Evolutionary conservation across 2,113 vertebrate species (phyloP).

Genomic region (Galemys pyrenaicus): DNA sequence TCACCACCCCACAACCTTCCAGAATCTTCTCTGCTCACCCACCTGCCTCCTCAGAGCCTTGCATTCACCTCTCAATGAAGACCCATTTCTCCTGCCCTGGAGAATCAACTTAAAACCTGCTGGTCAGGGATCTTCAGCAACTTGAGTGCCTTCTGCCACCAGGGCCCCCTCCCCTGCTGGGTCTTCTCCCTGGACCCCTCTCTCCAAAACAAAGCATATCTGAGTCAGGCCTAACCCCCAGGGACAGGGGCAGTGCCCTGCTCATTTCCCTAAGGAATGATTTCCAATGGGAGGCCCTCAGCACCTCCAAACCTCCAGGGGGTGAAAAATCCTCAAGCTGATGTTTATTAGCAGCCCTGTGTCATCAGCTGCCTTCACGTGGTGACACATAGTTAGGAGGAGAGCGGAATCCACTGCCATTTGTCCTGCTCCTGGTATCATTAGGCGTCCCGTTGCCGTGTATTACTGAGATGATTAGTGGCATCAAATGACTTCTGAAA

Average conservation of each 20-base stretch:
- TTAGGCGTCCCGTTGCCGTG: conserved; percentile 77
- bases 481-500: conserved; percentile 88
- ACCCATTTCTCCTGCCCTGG: neutral
- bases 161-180: neutral
- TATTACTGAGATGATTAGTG: conserved; percentile 85
- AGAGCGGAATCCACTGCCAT: conserved; percentile 72
- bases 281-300: neutral
- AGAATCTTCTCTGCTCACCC: rapidly evolving
- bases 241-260: rapidly evolving
- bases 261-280: conserved; percentile 11
- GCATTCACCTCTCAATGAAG: neutral
- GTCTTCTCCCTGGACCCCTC: rapidly evolving
- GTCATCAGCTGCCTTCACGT: neutral
- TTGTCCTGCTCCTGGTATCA: conserved; percentile 83
- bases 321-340: conserved; percentile 23
- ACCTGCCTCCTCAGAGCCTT: neutral
- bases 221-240: neutral
- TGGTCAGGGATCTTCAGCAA: neutral
- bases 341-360: conserved; percentile 76
- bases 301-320: conserved; percentile 25
- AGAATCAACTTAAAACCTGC: neutral
- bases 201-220: neutral
- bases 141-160: rapidly evolving
- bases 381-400: conserved; percentile 77
- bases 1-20: no score